Percentiles rank a stretch among this genome's conserved stretches.
These are phyloP conservation scores for Nematostella vectensis DNA, from an alignment of 92 coral and sea anemone genomes.

Conservation along the genomic window DNA sequence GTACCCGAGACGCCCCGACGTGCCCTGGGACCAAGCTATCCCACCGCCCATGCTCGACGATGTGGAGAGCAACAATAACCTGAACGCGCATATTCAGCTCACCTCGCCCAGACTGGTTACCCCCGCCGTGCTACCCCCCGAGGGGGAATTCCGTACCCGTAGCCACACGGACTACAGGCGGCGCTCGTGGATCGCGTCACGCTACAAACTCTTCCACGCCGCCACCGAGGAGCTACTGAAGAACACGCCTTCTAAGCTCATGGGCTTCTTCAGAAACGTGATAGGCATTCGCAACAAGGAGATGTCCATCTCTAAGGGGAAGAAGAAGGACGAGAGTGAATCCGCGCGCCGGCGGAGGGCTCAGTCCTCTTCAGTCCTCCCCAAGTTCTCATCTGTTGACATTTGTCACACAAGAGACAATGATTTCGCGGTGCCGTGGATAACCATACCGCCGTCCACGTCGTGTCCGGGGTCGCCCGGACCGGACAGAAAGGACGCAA, in stretches of 20 bases:
- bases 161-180: conserved; percentile 44
- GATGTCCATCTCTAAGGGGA: background rate
- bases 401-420: background rate
- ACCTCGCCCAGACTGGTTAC: background rate
- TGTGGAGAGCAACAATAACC: background rate
- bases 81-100: background rate
- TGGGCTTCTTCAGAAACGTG: conserved; percentile 74
- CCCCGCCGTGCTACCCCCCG: conserved; percentile 9
- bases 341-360: background rate
- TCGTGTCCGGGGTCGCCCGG: conserved; percentile 32
- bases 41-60: background rate
- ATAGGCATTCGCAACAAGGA: conserved; percentile 53
- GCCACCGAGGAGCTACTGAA: conserved; percentile 86
- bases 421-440: background rate
- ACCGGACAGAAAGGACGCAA: background rate
- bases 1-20: conserved; percentile 32
- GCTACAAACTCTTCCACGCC: conserved; percentile 79
- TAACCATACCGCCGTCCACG: background rate
- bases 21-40: conserved; percentile 5
- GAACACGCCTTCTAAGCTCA: conserved; percentile 81
- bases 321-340: background rate
- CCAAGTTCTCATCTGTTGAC: conserved; percentile 10
- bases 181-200: conserved; percentile 54
- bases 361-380: conserved; percentile 17
- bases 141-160: conserved; percentile 11